phyloP scores from a whole-genome alignment of 1,140 invertebrate species.

The Cotesia vestalis region DNA sequence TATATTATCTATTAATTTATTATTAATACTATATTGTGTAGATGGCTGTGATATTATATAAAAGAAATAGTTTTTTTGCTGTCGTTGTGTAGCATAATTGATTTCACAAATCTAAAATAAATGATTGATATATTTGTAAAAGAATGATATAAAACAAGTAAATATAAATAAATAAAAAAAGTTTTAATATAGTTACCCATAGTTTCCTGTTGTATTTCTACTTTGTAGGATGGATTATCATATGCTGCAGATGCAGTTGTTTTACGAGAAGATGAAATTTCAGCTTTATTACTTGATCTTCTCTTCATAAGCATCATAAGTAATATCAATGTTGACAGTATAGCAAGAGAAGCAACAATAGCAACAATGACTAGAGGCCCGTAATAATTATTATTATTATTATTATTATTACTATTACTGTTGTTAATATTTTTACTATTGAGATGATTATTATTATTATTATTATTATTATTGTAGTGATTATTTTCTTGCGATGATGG shows the following conservation, averaged over 20 bases:
- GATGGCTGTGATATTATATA: too few species aligned
- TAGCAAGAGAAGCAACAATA: slow-evolving; percentile 84
- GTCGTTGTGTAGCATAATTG: too few species aligned
- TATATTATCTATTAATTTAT: too few species aligned
- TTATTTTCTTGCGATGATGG: slow-evolving; percentile 69
- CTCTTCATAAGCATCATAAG: slow-evolving; percentile 81
- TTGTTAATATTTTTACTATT: slow-evolving; percentile 64
- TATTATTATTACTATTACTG: too few species aligned
- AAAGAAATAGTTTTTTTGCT: too few species aligned
- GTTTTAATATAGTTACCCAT: slow-evolving; percentile 78
- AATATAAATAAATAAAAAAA: slow-evolving; percentile 45
- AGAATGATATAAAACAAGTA: neutral
- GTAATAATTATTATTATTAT: slow-evolving; percentile 70
- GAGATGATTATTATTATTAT: too few species aligned
- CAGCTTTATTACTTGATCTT: slow-evolving; percentile 71
- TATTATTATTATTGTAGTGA: too few species aligned
- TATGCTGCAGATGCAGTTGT: slow-evolving; percentile 83
- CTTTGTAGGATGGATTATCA: slow-evolving; percentile 94
- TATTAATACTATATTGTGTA: too few species aligned
- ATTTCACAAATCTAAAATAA: slow-evolving; percentile 16
- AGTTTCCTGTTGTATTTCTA: slow-evolving; percentile 89
- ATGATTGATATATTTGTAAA: neutral
- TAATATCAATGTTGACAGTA: slow-evolving; percentile 80
- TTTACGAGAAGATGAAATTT: slow-evolving; percentile 71
- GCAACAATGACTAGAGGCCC: slow-evolving; percentile 86